Percentiles rank a stretch among this genome's conserved stretches.
These are phyloP conservation scores for Agrotis clavis DNA, from an alignment of 2,888 invertebrate genomes.

Conservation along the genomic window DNA sequence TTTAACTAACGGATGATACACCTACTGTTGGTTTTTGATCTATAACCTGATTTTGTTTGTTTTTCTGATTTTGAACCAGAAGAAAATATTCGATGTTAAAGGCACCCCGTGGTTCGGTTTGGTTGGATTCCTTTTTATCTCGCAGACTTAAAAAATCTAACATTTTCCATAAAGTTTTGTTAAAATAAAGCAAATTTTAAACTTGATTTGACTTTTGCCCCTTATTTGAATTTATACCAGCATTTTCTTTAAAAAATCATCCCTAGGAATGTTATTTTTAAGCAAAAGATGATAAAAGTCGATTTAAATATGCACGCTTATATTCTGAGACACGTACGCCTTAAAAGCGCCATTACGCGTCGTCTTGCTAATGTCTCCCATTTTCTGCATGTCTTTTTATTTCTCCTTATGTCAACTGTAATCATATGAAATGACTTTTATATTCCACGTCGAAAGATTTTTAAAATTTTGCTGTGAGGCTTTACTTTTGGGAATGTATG, in stretches of 20 bases:
- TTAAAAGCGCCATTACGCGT: slow-evolving; percentile 66
- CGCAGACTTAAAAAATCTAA: no score
- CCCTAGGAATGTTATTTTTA: neutral
- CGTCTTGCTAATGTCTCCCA: slow-evolving; percentile 64
- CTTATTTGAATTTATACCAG: neutral
- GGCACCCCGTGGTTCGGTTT: no score
- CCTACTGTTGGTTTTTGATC: no score
- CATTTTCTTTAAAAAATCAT: neutral
- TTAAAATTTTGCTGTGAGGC: slow-evolving; percentile 1
- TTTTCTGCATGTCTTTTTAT: slow-evolving; percentile 59
- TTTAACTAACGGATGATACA: no score
- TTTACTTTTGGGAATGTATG: neutral
- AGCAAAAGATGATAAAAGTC: slow-evolving; percentile 36
- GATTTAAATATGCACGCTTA: slow-evolving; percentile 51
- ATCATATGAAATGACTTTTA: slow-evolving; percentile 53
- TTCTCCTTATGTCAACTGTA: slow-evolving; percentile 49
- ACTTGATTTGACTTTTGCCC: neutral
- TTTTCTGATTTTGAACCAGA: no score
- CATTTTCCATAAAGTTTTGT: no score
- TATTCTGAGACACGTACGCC: slow-evolving; percentile 50
- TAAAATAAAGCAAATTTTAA: neutral
- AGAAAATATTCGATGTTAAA: no score
- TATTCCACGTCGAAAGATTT: slow-evolving; percentile 23
- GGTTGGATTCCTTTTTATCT: no score
- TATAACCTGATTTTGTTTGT: no score